Evolutionary conservation across 2,113 vertebrate species (phyloP), one percentile per base, ranked within the genome.

Genomic region (Corythaeola cristata): DNA sequence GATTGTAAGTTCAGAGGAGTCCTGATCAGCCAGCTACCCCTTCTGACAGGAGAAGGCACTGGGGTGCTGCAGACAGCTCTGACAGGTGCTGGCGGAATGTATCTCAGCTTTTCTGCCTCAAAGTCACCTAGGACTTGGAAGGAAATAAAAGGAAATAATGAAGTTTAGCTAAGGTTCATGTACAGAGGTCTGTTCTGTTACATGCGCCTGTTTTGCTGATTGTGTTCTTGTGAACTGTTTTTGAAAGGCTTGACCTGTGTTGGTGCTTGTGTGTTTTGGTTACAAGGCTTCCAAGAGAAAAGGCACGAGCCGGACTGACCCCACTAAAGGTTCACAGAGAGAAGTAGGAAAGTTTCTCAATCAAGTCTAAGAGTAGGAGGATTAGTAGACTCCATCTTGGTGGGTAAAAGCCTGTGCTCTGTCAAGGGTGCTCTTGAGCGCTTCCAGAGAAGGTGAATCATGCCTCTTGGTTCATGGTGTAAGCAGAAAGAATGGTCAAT

Each of bases 221-320:
- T 82, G n/a, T 91, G 78, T 91, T 93, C n/a, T 85, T 82, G 75
- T 68, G 80, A 92, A 56, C 60, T 81, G 60, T 60, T 94, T 82
- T 60, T 60, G 73, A 91, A 94, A 60, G 35, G 27, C 14, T 67
- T 94, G 85, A 84, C 77, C 64, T 73, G 7, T 87, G 87, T 89
- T 56, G 47, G n/a, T 15, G 12, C 8, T 5, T 20, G 30, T 80
- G 33, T 52, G 62, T 89, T 85, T 88, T 85, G 52, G 24, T 90
- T 88, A 72, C 69, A 82, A 50, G 93, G 53, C 71, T 79, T 85
- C 50, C 0, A 4, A 78, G 74, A 88, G 49, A 71, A 82, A 91
- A 94, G 56, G 21, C 80, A 41, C 0, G 33, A 67, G 33, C 30
- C 19, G 64, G 32, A 47, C 33, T 47, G 62, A 60, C 66, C 32